A percentile compares a stretch with the other conserved stretches of the same genome.
phyloP scores from a whole-genome alignment of 2,888 invertebrate genomes.

The Azorinus chamasolen region DNA sequence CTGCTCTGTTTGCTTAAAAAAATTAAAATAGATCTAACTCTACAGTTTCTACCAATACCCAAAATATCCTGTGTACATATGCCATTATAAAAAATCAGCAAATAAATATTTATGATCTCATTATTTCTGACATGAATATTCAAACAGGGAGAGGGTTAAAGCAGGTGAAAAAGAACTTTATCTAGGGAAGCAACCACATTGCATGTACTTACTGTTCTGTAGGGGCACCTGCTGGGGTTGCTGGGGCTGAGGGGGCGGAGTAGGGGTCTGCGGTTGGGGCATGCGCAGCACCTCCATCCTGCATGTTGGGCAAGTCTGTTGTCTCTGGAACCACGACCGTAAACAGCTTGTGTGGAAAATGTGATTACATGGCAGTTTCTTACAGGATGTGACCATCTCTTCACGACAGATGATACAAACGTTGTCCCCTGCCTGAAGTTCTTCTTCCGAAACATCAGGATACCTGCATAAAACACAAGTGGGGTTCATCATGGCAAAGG shows the following conservation, averaged over 20 bases:
- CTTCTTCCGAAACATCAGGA: constrained; percentile 97
- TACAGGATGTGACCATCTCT: constrained; percentile 92
- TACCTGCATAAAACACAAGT: constrained; percentile 87
- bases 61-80: too few species aligned
- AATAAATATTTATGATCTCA: too few species aligned
- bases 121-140: too few species aligned
- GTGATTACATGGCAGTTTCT: constrained; percentile 99
- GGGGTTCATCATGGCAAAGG: too few species aligned
- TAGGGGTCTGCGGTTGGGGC: constrained; percentile 84
- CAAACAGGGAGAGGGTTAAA: too few species aligned
- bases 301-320: constrained; percentile 99
- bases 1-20: too few species aligned
- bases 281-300: constrained; percentile 92
- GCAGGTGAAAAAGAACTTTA: too few species aligned
- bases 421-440: constrained; percentile 95
- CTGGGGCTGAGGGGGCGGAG: constrained; percentile 67
- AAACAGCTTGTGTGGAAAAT: constrained; percentile 99
- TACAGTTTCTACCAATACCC: too few species aligned
- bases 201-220: constrained; percentile 71
- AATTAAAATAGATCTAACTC: too few species aligned
- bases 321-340: constrained; percentile 99
- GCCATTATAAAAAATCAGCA: too few species aligned
- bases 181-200: too few species aligned
- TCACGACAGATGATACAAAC: constrained; percentile 99
- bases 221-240: constrained; percentile 61